Base-by-base conservation (phyloP, 2,888 invertebrate genomes). In the Camponotus fellah region DNA sequence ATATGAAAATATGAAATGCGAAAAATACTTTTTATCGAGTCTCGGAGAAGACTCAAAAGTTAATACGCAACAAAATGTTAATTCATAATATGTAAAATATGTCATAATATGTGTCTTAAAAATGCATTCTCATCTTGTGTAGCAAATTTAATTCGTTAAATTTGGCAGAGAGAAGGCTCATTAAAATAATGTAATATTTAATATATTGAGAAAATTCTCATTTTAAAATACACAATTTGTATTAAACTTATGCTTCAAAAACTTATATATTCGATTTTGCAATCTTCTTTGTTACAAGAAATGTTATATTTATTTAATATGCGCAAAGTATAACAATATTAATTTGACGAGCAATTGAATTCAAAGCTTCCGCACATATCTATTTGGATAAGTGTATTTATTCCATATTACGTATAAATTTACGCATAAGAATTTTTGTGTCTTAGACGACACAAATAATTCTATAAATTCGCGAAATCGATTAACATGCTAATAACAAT, bases 91-190 rank as follows among this genome's bases (percentile, higher is more conserved):
- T 21, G 17, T 46, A 21, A 12, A n/a, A n/a, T n/a, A n/a, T n/a
- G n/a, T n/a, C n/a, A n/a, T n/a, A n/a, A n/a, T n/a, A n/a, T 43
- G 14, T 46, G 49, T 69, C 9, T 26, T 83, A 62, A 32, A 68
- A 60, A 90, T 75, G 91, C 92, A 90, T 92, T 93, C 93, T 94
- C 93, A 77, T 94, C 94, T 92, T 86, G 88, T 88, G 84, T 91
- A 88, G 69, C 89, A 94, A 94, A 94, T 94, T 94, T 94, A 94
- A 92, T 86, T 79, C 68, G 87, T 89, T 94, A 94, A 94, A 94
- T 92, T 90, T 88, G 92, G 93, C 90, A 93, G 94, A 94, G 93
- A 94, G 94, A 93, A 93, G 86, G 91, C 89, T 32, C n/a, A 26
- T 77, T 62, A 26, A 71, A 40, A 65, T 72, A 74, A 71, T 49